These are phyloP conservation scores for Scatophagus argus DNA, from an alignment of 2,113 vertebrate genomes.

Conservation along the genomic window DNA sequence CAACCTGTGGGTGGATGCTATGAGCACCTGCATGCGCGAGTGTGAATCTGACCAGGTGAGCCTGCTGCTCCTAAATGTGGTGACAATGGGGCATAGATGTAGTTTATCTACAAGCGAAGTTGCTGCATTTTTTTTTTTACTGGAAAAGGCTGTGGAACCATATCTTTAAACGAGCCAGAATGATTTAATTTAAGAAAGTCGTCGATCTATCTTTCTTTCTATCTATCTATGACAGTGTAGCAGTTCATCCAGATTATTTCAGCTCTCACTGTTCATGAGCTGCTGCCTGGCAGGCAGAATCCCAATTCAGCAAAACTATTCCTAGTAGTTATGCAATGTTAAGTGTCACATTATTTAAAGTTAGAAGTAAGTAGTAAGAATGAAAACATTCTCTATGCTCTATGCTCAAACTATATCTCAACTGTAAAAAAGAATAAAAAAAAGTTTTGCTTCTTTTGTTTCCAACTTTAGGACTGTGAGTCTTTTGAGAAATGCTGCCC, in stretches of 20 bases:
- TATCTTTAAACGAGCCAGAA: too few relatives aligned
- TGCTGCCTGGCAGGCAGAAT: neutral
- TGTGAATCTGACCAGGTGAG: constrained; percentile 96
- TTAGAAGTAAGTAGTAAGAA: too few relatives aligned
- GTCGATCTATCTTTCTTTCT: neutral
- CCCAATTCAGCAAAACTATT: neutral
- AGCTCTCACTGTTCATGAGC: neutral
- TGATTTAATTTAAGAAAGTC: too few relatives aligned
- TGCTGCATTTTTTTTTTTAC: too few relatives aligned
- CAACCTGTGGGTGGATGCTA: constrained; percentile 98
- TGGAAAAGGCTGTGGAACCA: too few relatives aligned
- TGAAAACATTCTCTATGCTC: neutral
- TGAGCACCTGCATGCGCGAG: constrained; percentile 98
- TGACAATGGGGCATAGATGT: too few relatives aligned
- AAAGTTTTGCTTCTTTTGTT: constrained; percentile 18
- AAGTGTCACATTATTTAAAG: too few relatives aligned
- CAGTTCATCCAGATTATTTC: too few relatives aligned
- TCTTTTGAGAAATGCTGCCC: constrained; percentile 97
- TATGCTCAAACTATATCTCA: neutral
- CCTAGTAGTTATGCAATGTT: neutral
- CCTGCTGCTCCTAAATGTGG: neutral
- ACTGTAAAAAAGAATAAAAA: neutral
- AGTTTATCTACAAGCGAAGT: too few relatives aligned
- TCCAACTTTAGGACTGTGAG: constrained; percentile 91
- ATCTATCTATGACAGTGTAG: neutral